phyloP scores from a whole-genome alignment of 2,888 invertebrate genomes.

The Polymixis lichenea region DNA sequence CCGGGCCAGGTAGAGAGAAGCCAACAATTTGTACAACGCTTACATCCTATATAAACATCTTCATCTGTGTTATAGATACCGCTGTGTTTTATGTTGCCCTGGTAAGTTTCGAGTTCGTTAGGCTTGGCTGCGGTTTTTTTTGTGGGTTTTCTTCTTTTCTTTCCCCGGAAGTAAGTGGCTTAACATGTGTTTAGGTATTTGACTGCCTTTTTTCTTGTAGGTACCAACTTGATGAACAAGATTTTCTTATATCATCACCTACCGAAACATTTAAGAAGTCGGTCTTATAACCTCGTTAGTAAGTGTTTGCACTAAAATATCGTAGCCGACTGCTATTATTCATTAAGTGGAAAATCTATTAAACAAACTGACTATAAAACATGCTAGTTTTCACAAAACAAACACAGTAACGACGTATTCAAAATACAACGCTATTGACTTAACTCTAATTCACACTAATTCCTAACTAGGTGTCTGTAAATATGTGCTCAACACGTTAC shows the following conservation, averaged over 20 bases:
- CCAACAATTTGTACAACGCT: slow-evolving; percentile 88
- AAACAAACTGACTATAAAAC: slow-evolving; percentile 1
- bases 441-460: slow-evolving; percentile 27
- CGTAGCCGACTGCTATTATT: not conserved
- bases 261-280: not conserved
- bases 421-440: slow-evolving; percentile 29
- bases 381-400: slow-evolving; percentile 3
- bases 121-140: slow-evolving; percentile 27
- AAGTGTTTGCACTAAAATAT: not conserved
- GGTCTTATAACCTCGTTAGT: not conserved
- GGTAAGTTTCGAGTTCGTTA: slow-evolving; percentile 67
- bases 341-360: slow-evolving; percentile 1
- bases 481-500: slow-evolving; percentile 27
- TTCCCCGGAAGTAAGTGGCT: slow-evolving; percentile 9
- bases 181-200: slow-evolving; percentile 33
- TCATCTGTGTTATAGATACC: slow-evolving; percentile 81
- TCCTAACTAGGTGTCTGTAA: slow-evolving; percentile 16
- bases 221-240: not conserved
- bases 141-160: slow-evolving; percentile 12
- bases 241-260: not conserved
- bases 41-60: slow-evolving; percentile 86
- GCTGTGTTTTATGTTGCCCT: slow-evolving; percentile 75
- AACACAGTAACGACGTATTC: slow-evolving; percentile 1
- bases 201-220: slow-evolving; percentile 12
- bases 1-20: slow-evolving; percentile 83